Evolutionary conservation across 64 coral and sea anemone species (phyloP), one percentile per base, ranked within the genome.

Genomic region (Stylophora pistillata): DNA sequence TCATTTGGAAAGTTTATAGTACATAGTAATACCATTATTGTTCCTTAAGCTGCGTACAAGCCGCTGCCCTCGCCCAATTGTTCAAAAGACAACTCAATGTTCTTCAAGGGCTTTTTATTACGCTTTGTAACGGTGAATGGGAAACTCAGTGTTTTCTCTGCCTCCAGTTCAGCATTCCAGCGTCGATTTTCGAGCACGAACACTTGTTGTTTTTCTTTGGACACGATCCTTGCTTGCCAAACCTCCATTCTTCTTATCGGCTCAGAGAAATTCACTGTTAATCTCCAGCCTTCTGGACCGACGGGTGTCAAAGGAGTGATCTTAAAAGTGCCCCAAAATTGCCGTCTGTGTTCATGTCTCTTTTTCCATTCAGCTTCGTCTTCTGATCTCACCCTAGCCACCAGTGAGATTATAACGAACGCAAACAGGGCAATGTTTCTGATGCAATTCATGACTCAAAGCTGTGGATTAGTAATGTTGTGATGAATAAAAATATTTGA

Each of bases 241-340:
- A 87, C 76, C 17, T 81, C 53, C 11, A 92, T 32, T 7, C 52
- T 54, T 21, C 31, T 20, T n/a, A 73, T 77, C 16, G 91, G 91
- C 65, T 87, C 86, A 13, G 91, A 71, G 76, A 92, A 92, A 21
- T 34, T 79, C 5, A 92, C 17, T 4, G 73, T 92, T 52, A 92
- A 10, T 9, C n/a, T 79, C 91, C 91, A 92, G 1, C 91, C 91
- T 55, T 92, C 91, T 27, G 66, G 66, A 26, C 31, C 30, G 18
- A 74, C 72, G 30, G 33, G 32, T 41, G 30, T 9, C 17, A 3
- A 2, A 16, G 72, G 72, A 5, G 72, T 74, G 32, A 74, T 74
- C 33, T 74, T 74, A 34, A 74, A 74, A 6, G 72, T 74, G 1
- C 72, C 72, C 72, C 72, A 74, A 18, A 74, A 47, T 47, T 74